Conservation (phyloP, 2,797 vertebrate genomes). For the Semotilus atromaculatus region DNA sequence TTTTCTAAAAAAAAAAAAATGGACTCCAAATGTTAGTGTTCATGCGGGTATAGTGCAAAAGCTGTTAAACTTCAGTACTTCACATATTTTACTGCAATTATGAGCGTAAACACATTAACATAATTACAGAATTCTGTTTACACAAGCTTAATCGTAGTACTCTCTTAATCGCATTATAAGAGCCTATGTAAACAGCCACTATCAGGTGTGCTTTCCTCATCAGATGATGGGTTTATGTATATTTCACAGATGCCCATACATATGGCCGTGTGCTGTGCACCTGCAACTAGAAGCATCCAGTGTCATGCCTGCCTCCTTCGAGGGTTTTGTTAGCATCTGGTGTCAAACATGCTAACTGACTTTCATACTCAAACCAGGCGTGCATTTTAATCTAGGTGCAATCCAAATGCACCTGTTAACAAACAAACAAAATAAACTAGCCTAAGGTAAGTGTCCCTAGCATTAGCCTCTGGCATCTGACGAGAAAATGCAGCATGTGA, state of each 20-base stretch:
- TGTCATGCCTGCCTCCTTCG: constrained; percentile 20
- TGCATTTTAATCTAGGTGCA: constrained; percentile 51
- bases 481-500: constrained; percentile 3
- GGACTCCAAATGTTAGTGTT: neutral
- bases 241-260: constrained; percentile 34
- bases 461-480: constrained; percentile 61
- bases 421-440: constrained; percentile 61
- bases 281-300: constrained; percentile 25
- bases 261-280: constrained; percentile 24
- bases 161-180: neutral
- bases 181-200: neutral
- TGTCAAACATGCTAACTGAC: constrained; percentile 39
- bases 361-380: constrained; percentile 15
- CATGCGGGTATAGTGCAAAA: neutral
- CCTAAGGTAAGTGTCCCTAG: constrained; percentile 59
- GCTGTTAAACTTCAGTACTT: neutral
- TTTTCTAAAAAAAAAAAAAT: neutral
- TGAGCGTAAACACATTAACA: neutral
- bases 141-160: neutral
- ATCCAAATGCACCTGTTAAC: constrained; percentile 43
- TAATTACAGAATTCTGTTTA: constrained; percentile 20
- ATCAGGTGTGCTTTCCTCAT: constrained; percentile 19
- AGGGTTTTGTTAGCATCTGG: constrained; percentile 29
- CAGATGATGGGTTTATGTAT: constrained; percentile 14
- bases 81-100: neutral